Conservation (phyloP, 2,797 vertebrate species). For the Girardinus metallicus region DNA sequence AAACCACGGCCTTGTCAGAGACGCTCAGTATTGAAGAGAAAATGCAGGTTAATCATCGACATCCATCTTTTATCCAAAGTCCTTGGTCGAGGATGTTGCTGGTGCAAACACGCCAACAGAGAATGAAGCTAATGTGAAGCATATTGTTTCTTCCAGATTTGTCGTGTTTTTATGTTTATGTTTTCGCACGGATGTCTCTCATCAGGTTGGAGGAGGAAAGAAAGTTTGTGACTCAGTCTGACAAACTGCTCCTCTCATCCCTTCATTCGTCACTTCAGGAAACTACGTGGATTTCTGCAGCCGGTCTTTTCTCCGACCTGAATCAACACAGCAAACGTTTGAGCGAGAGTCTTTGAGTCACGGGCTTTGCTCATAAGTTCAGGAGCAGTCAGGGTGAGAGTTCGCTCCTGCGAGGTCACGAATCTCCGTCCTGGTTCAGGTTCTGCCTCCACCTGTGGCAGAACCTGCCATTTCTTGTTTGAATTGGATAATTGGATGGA, state of each 20-base stretch:
- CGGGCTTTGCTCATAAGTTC: conserved; percentile 8
- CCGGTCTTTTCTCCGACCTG: not conserved
- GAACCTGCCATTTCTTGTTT: no score
- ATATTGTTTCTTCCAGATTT: conserved; percentile 13
- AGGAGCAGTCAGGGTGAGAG: not conserved
- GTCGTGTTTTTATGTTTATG: not conserved
- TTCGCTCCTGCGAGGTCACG: not conserved
- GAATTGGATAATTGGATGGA: not conserved
- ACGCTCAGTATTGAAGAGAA: conserved; percentile 11
- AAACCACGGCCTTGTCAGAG: conserved; percentile 24
- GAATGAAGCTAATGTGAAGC: conserved; percentile 14
- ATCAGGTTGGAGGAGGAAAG: conserved; percentile 44
- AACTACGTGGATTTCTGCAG: conserved; percentile 37
- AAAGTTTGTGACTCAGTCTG: conserved; percentile 57
- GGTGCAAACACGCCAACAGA: conserved; percentile 22
- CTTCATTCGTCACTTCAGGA: conserved; percentile 56
- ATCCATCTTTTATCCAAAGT: conserved; percentile 19
- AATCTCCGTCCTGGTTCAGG: not conserved
- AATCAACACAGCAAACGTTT: not conserved
- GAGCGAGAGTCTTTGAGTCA: conserved; percentile 11
- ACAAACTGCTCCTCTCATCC: conserved; percentile 56
- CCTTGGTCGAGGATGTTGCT: conserved; percentile 11
- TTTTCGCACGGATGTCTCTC: conserved; percentile 24
- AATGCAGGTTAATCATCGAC: conserved; percentile 14
- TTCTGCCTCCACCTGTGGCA: no score